phyloP scores from a whole-genome alignment of 2,888 invertebrate genomes.

The Papilio protenor region DNA sequence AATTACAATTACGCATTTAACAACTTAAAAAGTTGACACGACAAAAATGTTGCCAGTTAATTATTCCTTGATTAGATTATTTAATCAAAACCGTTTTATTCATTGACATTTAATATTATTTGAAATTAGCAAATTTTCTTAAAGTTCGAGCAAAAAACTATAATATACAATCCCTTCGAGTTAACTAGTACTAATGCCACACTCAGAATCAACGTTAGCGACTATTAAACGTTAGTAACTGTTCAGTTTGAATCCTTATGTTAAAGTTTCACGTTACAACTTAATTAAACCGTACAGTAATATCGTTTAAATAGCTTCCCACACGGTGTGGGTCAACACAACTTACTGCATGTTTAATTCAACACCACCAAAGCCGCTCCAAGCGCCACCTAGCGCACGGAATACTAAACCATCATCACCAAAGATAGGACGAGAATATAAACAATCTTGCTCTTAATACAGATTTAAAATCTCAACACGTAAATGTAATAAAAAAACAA shows the following conservation, averaged over 20 bases:
- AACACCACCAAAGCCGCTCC: conserved; percentile 56
- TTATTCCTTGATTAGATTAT: too few relatives aligned
- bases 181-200: too few relatives aligned
- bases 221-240: too few relatives aligned
- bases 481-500: conserved; percentile 15
- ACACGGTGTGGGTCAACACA: conserved; percentile 38
- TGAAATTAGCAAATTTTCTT: too few relatives aligned
- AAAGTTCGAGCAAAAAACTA: too few relatives aligned
- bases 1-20: not conserved
- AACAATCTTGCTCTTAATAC: conserved; percentile 4
- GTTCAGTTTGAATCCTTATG: not conserved
- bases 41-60: not conserved
- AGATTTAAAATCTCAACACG: conserved; percentile 27
- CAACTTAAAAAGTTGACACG: not conserved
- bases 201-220: too few relatives aligned
- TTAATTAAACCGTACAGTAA: conserved; percentile 48
- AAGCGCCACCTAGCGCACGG: conserved; percentile 57
- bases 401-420: conserved; percentile 56
- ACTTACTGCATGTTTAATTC: conserved; percentile 65
- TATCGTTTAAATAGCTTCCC: conserved; percentile 44
- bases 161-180: too few relatives aligned
- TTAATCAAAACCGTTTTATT: too few relatives aligned
- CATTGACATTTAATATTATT: too few relatives aligned
- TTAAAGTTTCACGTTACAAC: conserved; percentile 13
- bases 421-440: conserved; percentile 30